Evolutionary conservation across 2,797 vertebrate species (phyloP), one percentile per base, ranked within the genome.

Genomic region (Cichlasoma orientale): DNA sequence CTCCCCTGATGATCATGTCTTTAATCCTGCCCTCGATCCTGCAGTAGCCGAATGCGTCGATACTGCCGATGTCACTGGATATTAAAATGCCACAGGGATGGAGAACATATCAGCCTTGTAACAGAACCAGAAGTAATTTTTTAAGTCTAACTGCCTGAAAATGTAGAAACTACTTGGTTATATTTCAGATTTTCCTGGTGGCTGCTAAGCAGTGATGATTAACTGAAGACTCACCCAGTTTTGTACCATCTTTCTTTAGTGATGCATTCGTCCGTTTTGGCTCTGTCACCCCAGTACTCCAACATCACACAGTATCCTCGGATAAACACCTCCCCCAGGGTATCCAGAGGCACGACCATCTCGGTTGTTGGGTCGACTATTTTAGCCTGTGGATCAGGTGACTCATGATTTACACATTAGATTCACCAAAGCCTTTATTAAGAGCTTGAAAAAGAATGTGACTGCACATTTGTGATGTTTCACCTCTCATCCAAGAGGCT

Each of bases 1-100:
- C 98, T 9, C 98, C 98, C 25, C 98, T 95, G 91, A 99, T 99
- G 90, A 99, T 96, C 96, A 99, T 91, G 87, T 99, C 98, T 85
- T 97, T 99, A 3, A 96, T 97, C 19, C 98, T 94, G 38, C 98
- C 98, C 16, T 97, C 92, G 3, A 99, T 97, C 56, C 9, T 96
- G 79, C 96, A 96, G 95, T 98, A 99, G 83, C 97, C 94, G 0
- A 89, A 94, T 1, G 81, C 74, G 1, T 99, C 96, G 90, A 99
- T 68, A 44, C 47, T 88, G 12, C 95, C 98, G 0, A 97, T 94
- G 90, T 99, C 98, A 76, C 98, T 99, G 92, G 4, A 66, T 3
- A 12, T 11, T 5, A 27, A 33, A 71, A n/a, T 4, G 5, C 3
- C 87, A 52, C 97, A 2, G 13, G 56, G 29, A 58, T 2, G 23